phyloP scores from a whole-genome alignment of 2,113 vertebrate species.

The Lophochroa leadbeateri region DNA sequence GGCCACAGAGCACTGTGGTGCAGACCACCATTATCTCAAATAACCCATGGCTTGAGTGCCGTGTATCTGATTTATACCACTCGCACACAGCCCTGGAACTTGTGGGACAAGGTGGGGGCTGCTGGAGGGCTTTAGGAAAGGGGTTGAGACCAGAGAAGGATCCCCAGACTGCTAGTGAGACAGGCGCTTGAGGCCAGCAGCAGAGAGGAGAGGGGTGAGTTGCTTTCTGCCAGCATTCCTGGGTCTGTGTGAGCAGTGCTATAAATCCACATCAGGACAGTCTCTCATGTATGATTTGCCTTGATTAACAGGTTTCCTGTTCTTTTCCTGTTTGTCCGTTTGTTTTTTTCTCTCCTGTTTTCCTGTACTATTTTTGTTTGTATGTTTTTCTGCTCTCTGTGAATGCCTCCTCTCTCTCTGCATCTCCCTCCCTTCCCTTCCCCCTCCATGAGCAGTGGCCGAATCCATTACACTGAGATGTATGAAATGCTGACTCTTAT shows the following conservation, averaged over 20 bases:
- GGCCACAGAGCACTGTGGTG: slow-evolving; percentile 12
- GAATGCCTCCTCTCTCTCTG: slow-evolving; percentile 78
- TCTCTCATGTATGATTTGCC: slow-evolving; percentile 76
- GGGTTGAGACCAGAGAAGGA: neutral
- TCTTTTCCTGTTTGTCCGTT: slow-evolving; percentile 84
- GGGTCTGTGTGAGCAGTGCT: slow-evolving; percentile 80
- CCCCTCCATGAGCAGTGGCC: slow-evolving; percentile 90
- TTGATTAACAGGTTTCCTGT: slow-evolving; percentile 85
- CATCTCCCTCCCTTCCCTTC: slow-evolving; percentile 73
- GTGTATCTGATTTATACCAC: slow-evolving; percentile 83
- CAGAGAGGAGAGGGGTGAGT: slow-evolving; percentile 34
- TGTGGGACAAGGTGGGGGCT: slow-evolving; percentile 30
- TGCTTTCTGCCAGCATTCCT: slow-evolving; percentile 55
- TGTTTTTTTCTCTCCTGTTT: slow-evolving; percentile 75
- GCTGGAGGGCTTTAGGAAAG: slow-evolving; percentile 31
- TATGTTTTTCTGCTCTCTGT: slow-evolving; percentile 78
- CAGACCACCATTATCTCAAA: neutral
- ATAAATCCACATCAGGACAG: slow-evolving; percentile 79
- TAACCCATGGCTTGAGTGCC: slow-evolving; percentile 71
- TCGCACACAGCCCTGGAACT: slow-evolving; percentile 80
- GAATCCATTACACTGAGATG: slow-evolving; percentile 99
- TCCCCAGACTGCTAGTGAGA: slow-evolving; percentile 14
- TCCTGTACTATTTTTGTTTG: slow-evolving; percentile 71
- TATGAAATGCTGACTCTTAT: slow-evolving; percentile 99
- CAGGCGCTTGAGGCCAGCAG: slow-evolving; percentile 9